Evolutionary conservation across 2,797 vertebrate genomes (phyloP), one percentile per base, ranked within the genome.

Genomic region (Spondyliosoma cantharus): DNA sequence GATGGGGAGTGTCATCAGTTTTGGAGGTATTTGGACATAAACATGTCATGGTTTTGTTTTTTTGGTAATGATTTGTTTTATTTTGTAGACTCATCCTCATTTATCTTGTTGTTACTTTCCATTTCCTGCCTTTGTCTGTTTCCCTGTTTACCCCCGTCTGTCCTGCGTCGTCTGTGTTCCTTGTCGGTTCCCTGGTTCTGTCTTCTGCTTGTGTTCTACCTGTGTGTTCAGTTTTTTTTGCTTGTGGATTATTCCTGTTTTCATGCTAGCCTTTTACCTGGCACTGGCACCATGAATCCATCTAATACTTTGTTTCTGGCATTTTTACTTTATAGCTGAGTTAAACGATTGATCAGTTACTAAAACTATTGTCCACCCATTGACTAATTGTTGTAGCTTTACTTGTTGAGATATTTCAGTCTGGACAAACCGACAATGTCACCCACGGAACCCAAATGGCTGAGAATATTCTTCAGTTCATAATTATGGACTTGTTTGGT

Each of bases 391-490:
- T 45, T 42, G 12, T 13, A 53, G 24, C 50, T 62, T 12, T 29
- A 22, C n/a, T 42, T 59, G 45, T n/a, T 32, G 48, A 42, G 48
- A 66, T 57, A 27, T 29, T 46, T 60, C 3, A 53, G 68, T 59
- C 20, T n/a, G 20, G 32, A 32, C 45, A 1, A 5, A 43, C 4
- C 1, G 0, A 65, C 59, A 71, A 4, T 27, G 4, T 52, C 3
- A 29, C 48, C 16, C 5, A 48, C 15, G 13, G 20, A 71, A 43
- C 7, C 43, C 0, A 3, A 16, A 1, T 1, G 48, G 60, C 60
- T 83, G 60, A 24, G 73, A 61, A 70, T 32, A 66, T 20, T 32
- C 5, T 24, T 13, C 1, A 17, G 11, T n/a, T 49, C n/a, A 42
- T 46, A 56, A 48, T 64, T 19, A 14, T 0, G 4, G 15, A 50